These are phyloP conservation scores for Nothocercus nigrocapillus DNA, from an alignment of 2,113 vertebrate genomes.

Conservation along the genomic window DNA sequence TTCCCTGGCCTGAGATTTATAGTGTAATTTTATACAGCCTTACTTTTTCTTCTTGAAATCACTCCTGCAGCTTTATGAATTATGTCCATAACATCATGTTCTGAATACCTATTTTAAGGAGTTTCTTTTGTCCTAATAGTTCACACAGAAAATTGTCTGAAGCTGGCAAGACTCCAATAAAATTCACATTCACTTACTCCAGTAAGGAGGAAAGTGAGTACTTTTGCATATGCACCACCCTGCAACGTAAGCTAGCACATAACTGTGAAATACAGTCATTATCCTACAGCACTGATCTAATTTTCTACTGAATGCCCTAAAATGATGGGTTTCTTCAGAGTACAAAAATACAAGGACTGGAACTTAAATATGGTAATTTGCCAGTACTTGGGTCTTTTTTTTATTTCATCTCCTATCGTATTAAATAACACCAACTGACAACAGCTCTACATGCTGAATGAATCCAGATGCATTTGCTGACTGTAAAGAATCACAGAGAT, in stretches of 20 bases:
- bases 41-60: conserved; percentile 46
- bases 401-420: conserved; percentile 35
- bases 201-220: not conserved
- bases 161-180: conserved; percentile 19
- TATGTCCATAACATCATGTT: conserved; percentile 5
- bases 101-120: conserved; percentile 42
- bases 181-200: not conserved
- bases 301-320: conserved; percentile 46
- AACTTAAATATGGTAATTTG: conserved; percentile 52
- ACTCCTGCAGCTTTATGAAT: conserved; percentile 40
- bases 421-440: conserved; percentile 53
- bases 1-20: conserved; percentile 33
- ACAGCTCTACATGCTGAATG: conserved; percentile 18
- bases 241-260: conserved; percentile 31
- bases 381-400: conserved; percentile 11
- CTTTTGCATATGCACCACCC: not conserved
- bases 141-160: not conserved
- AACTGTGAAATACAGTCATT: conserved; percentile 57
- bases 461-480: conserved; percentile 37
- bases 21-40: conserved; percentile 51
- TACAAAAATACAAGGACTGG: conserved; percentile 38
- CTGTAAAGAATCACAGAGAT: conserved; percentile 6
- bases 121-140: conserved; percentile 35
- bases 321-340: conserved; percentile 59
- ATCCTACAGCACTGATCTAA: conserved; percentile 56